Evolutionary conservation across 1,140 invertebrate species (phyloP).

Genomic region (Penaeus indicus): DNA sequence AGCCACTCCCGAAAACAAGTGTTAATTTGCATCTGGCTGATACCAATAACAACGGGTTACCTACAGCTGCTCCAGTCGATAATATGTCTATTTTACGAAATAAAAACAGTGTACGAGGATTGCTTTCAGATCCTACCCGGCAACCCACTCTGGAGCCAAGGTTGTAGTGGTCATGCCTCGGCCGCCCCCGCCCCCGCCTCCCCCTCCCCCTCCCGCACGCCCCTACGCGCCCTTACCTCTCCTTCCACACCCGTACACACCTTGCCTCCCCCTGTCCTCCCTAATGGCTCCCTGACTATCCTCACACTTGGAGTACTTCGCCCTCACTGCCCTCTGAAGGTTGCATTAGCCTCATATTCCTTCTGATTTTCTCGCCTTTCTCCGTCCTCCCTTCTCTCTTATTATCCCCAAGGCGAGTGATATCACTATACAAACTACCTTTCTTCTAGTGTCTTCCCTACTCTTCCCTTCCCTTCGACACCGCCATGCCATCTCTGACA

Average conservation of each 20-base stretch:
- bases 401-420: neutral
- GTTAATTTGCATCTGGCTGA: no score
- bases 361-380: neutral
- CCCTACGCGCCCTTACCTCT: neutral
- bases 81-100: neutral
- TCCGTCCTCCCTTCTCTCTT: neutral
- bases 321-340: neutral
- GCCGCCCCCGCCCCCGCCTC: neutral
- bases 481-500: neutral
- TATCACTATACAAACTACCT: neutral
- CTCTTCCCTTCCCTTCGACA: neutral
- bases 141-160: no score
- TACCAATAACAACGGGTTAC: no score
- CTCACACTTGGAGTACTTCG: neutral
- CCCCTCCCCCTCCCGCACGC: neutral
- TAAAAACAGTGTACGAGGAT: neutral
- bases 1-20: no score
- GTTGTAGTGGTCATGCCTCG: constrained; percentile 4
- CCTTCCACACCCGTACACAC: neutral
- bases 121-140: constrained; percentile 4
- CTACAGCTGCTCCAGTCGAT: no score
- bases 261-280: neutral
- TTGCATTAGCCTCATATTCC: neutral
- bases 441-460: neutral
- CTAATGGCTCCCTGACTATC: neutral